These are phyloP conservation scores for Formicarius rufipectus DNA, from an alignment of 2,113 vertebrate genomes.

Conservation along the genomic window DNA sequence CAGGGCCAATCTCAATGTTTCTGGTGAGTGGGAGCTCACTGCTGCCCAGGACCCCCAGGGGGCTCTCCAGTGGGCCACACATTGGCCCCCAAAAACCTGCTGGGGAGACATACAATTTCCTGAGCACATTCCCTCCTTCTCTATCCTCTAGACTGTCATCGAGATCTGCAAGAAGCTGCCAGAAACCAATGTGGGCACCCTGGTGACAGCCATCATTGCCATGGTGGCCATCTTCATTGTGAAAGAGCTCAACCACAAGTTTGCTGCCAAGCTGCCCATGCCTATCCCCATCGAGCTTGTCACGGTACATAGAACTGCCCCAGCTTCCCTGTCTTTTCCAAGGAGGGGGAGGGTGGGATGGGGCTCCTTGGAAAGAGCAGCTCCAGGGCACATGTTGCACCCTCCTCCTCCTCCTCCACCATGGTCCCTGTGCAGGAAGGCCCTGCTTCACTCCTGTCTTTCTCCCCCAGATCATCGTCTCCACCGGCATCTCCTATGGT, in stretches of 20 bases:
- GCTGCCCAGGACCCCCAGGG: background rate
- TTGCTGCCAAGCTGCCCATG: constrained; percentile 77
- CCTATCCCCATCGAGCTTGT: constrained; percentile 91
- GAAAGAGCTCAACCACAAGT: constrained; percentile 84
- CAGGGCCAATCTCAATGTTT: constrained; percentile 84
- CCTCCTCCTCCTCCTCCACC: background rate
- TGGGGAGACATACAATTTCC: background rate
- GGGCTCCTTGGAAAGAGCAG: background rate
- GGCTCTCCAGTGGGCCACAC: rapidly evolving
- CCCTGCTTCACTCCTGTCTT: background rate
- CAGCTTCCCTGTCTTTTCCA: background rate
- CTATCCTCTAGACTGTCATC: constrained; percentile 75
- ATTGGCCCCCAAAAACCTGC: background rate
- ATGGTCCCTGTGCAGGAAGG: background rate
- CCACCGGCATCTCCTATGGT: constrained; percentile 83
- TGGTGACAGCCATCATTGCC: constrained; percentile 82
- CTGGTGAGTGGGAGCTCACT: constrained; percentile 75
- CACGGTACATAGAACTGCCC: constrained; percentile 71
- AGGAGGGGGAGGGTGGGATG: background rate
- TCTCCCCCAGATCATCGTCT: constrained; percentile 80
- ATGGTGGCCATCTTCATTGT: constrained; percentile 79
- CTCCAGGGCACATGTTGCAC: background rate
- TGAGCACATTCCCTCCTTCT: background rate
- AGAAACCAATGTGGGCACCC: constrained; percentile 72
- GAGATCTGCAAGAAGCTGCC: constrained; percentile 81